Evolutionary conservation across 2,797 vertebrate species (phyloP), one percentile per base, ranked within the genome.

Genomic region (Xenentodon cancila): DNA sequence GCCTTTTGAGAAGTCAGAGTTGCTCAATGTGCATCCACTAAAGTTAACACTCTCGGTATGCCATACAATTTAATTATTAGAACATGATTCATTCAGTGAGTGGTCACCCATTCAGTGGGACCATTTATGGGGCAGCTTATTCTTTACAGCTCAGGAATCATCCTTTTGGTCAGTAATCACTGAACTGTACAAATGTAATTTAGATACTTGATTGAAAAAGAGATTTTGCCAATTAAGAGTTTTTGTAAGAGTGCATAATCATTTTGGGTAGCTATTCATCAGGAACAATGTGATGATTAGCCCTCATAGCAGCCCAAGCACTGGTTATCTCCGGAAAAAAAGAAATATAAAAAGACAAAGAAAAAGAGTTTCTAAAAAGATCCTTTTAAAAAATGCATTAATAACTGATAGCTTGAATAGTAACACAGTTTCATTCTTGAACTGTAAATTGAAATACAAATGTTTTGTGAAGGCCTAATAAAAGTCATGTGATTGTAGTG

Each of bases 1-100:
- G 93, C 93, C 94, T 95, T 95, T 94, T 95, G 95, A 96, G 94
- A 94, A 92, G 92, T 89, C 88, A 90, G 92, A 92, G 84, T 81
- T 59, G 85, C 73, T 91, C 82, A 81, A 91, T 93, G 91, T 86
- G 90, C 90, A 89, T 88, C 83, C 71, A 86, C 87, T 86, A 92
- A 88, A 91, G 84, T 85, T 91, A 89, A 89, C 81, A 65, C 85
- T 86, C 84, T 81, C 11, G 63, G 84, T 85, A 88, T 86, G 86
- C 89, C 84, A 87, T 86, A 92, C 88, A 92, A 91, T 92, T 92
- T 93, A 92, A 93, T 93, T 93, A 92, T 93, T 86, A 86, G 82
- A 86, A 92, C 89, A 90, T 90, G 89, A 91, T 91, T 92, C 86
- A 91, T 91, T 88, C 91, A 81, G 87, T 84, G 89, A 92, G 84